A percentile compares a stretch with the other conserved stretches of the same genome.
Evolutionary conservation across 1,140 invertebrate genomes (phyloP).

Genomic region (Bilobella aurantiaca): DNA sequence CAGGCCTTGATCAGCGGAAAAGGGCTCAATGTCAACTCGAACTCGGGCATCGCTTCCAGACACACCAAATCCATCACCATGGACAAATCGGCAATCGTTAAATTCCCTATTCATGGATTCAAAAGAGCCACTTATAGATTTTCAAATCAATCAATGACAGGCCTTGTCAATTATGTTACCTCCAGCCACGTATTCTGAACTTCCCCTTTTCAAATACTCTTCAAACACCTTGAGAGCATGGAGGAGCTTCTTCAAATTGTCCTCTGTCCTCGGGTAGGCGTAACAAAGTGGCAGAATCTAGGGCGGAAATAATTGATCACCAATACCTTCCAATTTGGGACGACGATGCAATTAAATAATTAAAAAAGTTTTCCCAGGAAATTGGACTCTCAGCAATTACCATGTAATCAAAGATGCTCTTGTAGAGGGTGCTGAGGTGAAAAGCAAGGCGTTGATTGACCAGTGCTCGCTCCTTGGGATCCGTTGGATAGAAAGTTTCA

Average conservation of each 20-base stretch:
- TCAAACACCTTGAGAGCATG: conserved; percentile 58
- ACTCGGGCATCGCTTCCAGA: conserved; percentile 24
- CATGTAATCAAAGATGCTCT: conserved; percentile 53
- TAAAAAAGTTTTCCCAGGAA: too few species aligned
- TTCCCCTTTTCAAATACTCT: conserved; percentile 50
- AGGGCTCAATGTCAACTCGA: conserved; percentile 9
- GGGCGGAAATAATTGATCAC: conserved; percentile 28
- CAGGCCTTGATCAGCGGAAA: conserved; percentile 18
- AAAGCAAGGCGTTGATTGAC: conserved; percentile 65
- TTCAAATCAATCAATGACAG: not conserved
- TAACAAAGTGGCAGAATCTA: conserved; percentile 62
- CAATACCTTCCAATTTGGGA: not conserved
- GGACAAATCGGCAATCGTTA: conserved; percentile 30
- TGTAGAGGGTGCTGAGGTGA: conserved; percentile 62
- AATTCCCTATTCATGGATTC: conserved; percentile 13
- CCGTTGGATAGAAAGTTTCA: conserved; percentile 55
- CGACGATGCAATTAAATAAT: not conserved
- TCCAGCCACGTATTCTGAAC: conserved; percentile 52
- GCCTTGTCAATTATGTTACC: conserved; percentile 36
- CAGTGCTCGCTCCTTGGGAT: conserved; percentile 52
- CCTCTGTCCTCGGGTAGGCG: conserved; percentile 54
- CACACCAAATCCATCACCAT: conserved; percentile 24
- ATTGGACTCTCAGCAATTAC: conserved; percentile 41
- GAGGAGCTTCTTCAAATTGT: conserved; percentile 53
- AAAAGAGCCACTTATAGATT: not conserved